A percentile compares a stretch with the other conserved stretches of the same genome.
Conservation (phyloP, 2,888 invertebrate species). For the Anagyrus pseudococci region DNA sequence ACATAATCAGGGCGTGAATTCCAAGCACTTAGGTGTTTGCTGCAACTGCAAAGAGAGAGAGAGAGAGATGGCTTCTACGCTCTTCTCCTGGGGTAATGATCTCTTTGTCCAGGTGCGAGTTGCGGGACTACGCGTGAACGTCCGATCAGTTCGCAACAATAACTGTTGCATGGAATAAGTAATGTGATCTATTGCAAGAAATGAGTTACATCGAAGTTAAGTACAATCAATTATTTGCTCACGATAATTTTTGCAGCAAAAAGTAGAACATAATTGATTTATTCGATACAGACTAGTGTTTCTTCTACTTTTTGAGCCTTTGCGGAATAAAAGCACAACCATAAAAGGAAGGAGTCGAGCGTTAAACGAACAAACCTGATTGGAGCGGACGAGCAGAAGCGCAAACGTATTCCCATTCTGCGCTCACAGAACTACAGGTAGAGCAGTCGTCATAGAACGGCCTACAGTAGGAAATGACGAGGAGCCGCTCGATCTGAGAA, state of each 20-base stretch:
- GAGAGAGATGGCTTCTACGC: slow-evolving; percentile 36
- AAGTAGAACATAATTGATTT: too few species aligned
- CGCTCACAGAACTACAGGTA: too few species aligned
- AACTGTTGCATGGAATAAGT: slow-evolving; percentile 56
- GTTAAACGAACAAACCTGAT: too few species aligned
- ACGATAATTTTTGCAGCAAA: slow-evolving; percentile 34
- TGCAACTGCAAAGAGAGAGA: slow-evolving; percentile 40
- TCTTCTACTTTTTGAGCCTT: slow-evolving; percentile 16
- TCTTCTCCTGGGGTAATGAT: slow-evolving; percentile 54
- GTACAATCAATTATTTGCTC: too few species aligned
- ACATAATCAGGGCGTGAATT: slow-evolving; percentile 58
- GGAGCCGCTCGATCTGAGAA: too few species aligned
- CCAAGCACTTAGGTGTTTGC: slow-evolving; percentile 56
- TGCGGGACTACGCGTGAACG: slow-evolving; percentile 42
- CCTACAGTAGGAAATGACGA: too few species aligned
- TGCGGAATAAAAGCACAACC: too few species aligned
- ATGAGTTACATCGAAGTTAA: slow-evolving; percentile 46
- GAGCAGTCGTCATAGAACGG: too few species aligned
- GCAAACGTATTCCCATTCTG: background rate
- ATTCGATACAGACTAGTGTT: too few species aligned
- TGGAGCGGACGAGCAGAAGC: too few species aligned
- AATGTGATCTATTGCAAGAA: background rate
- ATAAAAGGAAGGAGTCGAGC: too few species aligned
- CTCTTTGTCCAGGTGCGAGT: slow-evolving; percentile 57
- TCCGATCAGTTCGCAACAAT: slow-evolving; percentile 55